A percentile compares a stretch with the other conserved stretches of the same genome.
Evolutionary conservation across 2,888 invertebrate genomes (phyloP).

Genomic region (Abrostola triplasia): DNA sequence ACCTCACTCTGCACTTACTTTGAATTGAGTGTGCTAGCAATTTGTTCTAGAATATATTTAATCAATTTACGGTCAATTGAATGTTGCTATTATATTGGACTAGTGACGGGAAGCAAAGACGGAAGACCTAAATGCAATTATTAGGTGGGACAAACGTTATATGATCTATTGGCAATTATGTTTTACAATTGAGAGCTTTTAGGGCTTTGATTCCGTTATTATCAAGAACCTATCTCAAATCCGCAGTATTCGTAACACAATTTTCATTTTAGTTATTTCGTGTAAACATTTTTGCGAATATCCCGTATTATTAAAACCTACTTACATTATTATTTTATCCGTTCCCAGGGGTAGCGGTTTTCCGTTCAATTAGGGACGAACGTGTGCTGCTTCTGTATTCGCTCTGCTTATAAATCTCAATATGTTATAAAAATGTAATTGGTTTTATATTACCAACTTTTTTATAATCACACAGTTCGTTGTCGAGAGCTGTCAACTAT

Average conservation of each 20-base stretch:
- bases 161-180: neutral
- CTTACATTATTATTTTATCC: too few relatives aligned
- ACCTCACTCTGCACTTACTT: slow-evolving; percentile 6
- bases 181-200: neutral
- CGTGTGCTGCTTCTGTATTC: neutral
- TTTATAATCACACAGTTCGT: neutral
- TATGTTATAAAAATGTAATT: neutral
- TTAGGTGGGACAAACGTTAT: neutral
- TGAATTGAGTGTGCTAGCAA: slow-evolving; percentile 11
- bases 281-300: too few relatives aligned
- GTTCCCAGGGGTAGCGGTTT: too few relatives aligned
- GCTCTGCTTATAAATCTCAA: neutral
- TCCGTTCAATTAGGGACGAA: too few relatives aligned
- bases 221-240: too few relatives aligned
- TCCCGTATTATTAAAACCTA: too few relatives aligned
- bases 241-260: too few relatives aligned
- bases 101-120: neutral
- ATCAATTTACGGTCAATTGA: neutral
- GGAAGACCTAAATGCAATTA: neutral
- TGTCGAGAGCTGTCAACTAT: neutral
- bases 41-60: slow-evolving; percentile 28
- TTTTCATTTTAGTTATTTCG: too few relatives aligned
- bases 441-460: neutral
- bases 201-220: neutral
- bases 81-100: slow-evolving; percentile 5